phyloP scores from a whole-genome alignment of 2,888 invertebrate species.

The Nephrotoma appendiculata region DNA sequence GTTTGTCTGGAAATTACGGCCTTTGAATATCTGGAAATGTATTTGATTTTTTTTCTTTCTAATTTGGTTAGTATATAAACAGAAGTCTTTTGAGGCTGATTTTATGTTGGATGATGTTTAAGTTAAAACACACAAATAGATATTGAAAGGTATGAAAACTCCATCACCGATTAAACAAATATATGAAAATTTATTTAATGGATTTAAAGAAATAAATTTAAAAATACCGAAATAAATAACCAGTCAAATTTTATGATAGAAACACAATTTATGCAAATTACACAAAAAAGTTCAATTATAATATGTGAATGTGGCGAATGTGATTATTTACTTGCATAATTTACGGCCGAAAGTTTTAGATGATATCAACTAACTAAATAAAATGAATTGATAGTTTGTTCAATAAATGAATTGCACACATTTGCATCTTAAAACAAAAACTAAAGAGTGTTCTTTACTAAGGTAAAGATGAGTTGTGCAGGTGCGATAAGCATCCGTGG shows the following conservation, averaged over 20 bases:
- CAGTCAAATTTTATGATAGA: background rate
- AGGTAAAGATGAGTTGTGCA: too few relatives aligned
- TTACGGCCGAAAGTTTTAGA: too few relatives aligned
- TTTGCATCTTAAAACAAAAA: too few relatives aligned
- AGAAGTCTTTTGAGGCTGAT: background rate
- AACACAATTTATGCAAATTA: background rate
- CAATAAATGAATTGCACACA: too few relatives aligned
- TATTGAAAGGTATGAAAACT: background rate
- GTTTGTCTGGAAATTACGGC: slow-evolving; percentile 58
- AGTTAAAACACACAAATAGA: background rate
- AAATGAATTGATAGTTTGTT: too few relatives aligned
- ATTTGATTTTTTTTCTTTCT: slow-evolving; percentile 4
- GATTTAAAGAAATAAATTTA: background rate
- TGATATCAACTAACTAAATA: too few relatives aligned
- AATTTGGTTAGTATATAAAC: slow-evolving; percentile 1
- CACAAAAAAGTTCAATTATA: background rate
- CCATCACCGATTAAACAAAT: background rate
- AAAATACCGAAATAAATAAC: background rate
- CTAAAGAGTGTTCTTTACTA: too few relatives aligned
- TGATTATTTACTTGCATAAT: too few relatives aligned
- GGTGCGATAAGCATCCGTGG: too few relatives aligned
- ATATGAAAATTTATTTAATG: background rate
- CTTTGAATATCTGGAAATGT: slow-evolving; percentile 32
- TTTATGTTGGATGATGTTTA: background rate
- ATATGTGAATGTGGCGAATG: too few relatives aligned